Base-by-base conservation (phyloP, 2,888 invertebrate species). In the Nephrotoma flavescens region DNA sequence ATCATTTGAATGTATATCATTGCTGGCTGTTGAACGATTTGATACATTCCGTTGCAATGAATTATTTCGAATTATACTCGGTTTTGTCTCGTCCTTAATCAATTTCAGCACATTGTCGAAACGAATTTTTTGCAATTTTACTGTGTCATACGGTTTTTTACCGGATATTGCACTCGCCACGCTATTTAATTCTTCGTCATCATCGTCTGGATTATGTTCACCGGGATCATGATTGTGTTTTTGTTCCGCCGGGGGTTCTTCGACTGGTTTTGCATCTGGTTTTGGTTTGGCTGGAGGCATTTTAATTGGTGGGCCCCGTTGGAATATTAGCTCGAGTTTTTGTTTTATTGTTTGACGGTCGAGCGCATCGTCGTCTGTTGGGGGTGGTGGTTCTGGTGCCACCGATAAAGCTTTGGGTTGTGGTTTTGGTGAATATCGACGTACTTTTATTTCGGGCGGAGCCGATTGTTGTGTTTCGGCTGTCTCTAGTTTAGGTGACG, bases 271-370 rank as follows among this genome's bases (percentile, higher is more conserved):
- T 45, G 11, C 19, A 44, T 85, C 19, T 7, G 42, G 85, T 7
- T 12, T 42, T 6, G 84, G 84, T 15, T 84, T 84, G 3, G 42
- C 9, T 42, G 5, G 44, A 31, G 19, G 19, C 6, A n/a, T 5
- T 31, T 41, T 41, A 9, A 31, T 19, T 85, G 89, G 89, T 86
- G 90, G 91, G 9, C 91, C 91, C 3, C 89, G 89, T 88, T 89
- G 89, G 84, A 91, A 88, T 87, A 91, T 89, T 86, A 90, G 89
- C 88, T 90, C 91, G 87, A 91, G 88, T 89, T 90, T 90, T 86
- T 89, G 89, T 88, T 90, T 91, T 88, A 91, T 91, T 87, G 89
- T 11, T 19, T 85, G 1, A 3, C 42, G 42, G 15, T 85, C 19
- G 5, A 19, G 11, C n/a, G 5, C 11, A 0, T 44, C 44, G 6